These are phyloP conservation scores for Corbicula japonica DNA, from an alignment of 2,888 invertebrate species.

Conservation along the genomic window DNA sequence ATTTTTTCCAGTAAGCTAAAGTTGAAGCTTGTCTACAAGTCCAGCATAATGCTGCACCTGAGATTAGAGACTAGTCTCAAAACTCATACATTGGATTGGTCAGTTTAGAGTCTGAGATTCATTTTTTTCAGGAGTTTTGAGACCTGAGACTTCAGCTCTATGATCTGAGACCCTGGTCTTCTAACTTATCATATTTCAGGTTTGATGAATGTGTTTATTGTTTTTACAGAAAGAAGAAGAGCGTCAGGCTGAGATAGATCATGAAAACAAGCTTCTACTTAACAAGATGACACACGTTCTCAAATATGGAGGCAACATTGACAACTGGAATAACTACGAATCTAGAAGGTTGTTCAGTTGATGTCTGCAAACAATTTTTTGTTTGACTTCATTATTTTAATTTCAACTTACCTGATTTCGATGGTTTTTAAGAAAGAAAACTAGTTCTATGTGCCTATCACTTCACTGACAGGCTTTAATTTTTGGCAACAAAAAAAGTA, in stretches of 20 bases:
- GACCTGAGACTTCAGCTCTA: no score
- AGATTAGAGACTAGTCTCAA: no score
- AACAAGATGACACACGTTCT: constrained; percentile 83
- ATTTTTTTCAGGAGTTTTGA: no score
- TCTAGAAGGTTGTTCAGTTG: constrained; percentile 71
- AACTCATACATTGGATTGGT: no score
- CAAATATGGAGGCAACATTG: constrained; percentile 76
- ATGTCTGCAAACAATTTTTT: not conserved
- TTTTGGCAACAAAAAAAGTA: no score
- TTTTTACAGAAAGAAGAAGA: constrained; percentile 81
- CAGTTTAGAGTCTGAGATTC: no score
- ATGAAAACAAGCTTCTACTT: constrained; percentile 82
- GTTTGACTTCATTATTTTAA: not conserved
- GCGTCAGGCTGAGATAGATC: constrained; percentile 80
- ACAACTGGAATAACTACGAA: constrained; percentile 83
- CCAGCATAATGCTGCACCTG: no score
- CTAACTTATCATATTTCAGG: no score
- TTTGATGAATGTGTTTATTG: constrained; percentile 1
- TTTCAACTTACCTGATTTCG: not conserved
- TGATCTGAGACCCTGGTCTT: no score
- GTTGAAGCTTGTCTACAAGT: no score
- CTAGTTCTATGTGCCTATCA: not conserved
- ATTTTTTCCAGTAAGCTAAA: no score
- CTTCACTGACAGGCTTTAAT: not conserved
- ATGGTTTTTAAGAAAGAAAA: not conserved